Conservation (phyloP, 2,113 vertebrate genomes). For the Microcebus ravelobensis region DNA sequence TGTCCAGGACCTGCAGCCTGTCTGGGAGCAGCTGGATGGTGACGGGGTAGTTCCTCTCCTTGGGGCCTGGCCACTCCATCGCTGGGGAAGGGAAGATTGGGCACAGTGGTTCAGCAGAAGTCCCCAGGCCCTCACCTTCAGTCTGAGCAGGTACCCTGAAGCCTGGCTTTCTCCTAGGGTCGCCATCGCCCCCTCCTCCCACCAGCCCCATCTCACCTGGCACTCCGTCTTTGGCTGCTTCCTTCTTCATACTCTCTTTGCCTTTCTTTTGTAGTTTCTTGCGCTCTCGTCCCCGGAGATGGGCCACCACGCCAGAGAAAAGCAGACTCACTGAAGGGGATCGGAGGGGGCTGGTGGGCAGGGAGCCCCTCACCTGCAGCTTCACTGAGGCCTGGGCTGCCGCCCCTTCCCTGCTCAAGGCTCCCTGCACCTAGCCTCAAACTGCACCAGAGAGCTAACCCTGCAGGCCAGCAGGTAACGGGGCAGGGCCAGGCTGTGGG, state of each 20-base stretch:
- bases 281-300: constrained; percentile 87
- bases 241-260: constrained; percentile 70
- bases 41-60: constrained; percentile 82
- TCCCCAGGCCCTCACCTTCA: not conserved
- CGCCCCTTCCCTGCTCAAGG: not conserved
- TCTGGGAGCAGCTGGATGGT: constrained; percentile 87
- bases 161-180: not conserved
- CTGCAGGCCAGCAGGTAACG: not conserved
- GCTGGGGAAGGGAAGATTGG: constrained; percentile 82
- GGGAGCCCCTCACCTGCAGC: not conserved
- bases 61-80: constrained; percentile 92
- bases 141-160: not conserved
- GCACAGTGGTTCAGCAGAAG: not conserved
- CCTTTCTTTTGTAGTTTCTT: constrained; percentile 89
- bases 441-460: not conserved
- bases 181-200: not conserved
- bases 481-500: not conserved
- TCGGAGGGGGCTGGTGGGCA: not conserved
- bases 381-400: not conserved
- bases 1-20: constrained; percentile 89
- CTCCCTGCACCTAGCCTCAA: not conserved
- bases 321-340: constrained; percentile 89
- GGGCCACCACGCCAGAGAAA: constrained; percentile 90
- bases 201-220: constrained; percentile 83
- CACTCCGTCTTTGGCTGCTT: constrained; percentile 79